Conservation (phyloP, 23 tunicate species). For the Ascidia mentula region DNA sequence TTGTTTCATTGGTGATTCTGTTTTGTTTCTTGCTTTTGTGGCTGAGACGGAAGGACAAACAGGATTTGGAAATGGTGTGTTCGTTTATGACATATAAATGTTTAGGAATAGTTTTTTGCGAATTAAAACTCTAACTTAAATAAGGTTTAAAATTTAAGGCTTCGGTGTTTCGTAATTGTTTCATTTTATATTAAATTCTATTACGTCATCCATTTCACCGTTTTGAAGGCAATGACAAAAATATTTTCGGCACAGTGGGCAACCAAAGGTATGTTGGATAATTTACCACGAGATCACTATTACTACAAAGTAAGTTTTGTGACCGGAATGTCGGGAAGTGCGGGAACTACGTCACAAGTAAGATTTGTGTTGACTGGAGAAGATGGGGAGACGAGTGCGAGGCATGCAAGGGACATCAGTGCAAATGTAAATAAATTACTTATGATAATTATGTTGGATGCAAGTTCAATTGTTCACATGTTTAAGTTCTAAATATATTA, state of each 20-base stretch:
- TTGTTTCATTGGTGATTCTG: slow-evolving; percentile 16
- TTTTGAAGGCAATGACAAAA: too few relatives aligned
- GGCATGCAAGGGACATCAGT: slow-evolving; percentile 17
- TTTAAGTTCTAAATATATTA: too few relatives aligned
- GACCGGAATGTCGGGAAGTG: slow-evolving; percentile 29
- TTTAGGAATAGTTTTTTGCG: too few relatives aligned
- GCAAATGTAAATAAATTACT: not conserved
- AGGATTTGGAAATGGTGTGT: slow-evolving; percentile 32
- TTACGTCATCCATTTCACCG: too few relatives aligned
- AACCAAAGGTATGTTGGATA: slow-evolving; percentile 19
- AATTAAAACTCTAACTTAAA: too few relatives aligned
- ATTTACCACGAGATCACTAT: slow-evolving; percentile 13
- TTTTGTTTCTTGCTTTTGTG: slow-evolving; percentile 17
- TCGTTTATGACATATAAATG: too few relatives aligned
- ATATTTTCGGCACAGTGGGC: too few relatives aligned
- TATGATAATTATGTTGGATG: not conserved
- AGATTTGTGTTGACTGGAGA: slow-evolving; percentile 33
- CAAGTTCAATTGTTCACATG: too few relatives aligned
- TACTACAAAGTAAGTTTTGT: slow-evolving; percentile 51
- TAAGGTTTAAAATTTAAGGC: too few relatives aligned
- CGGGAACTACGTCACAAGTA: slow-evolving; percentile 39
- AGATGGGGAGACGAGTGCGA: slow-evolving; percentile 9
- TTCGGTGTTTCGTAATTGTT: too few relatives aligned
- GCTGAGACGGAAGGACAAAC: slow-evolving; percentile 40
- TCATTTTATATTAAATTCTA: too few relatives aligned